Percentiles rank a stretch among this genome's conserved stretches.
phyloP scores from a whole-genome alignment of 2,888 invertebrate species.

The Quadriops clusia region DNA sequence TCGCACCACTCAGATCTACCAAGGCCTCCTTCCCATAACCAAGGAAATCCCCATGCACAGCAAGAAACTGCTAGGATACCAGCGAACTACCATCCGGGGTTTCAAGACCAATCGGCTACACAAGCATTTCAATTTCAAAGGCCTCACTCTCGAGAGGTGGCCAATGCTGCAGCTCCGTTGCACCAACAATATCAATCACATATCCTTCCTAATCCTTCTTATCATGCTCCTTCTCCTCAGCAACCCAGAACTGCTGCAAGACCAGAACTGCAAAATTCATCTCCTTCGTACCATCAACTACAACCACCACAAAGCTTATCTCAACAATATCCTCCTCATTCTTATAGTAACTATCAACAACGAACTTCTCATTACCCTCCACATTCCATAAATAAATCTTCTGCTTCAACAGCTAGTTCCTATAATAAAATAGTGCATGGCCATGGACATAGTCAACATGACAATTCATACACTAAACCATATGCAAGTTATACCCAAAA shows the following conservation, averaged over 20 bases:
- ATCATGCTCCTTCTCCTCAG: conserved; percentile 17
- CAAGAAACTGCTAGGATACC: no score
- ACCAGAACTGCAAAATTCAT: conserved; percentile 15
- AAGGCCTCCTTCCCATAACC: conserved; percentile 15
- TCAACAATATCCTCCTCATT: conserved; percentile 16
- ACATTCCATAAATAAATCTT: conserved; percentile 3
- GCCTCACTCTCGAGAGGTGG: conserved; percentile 13
- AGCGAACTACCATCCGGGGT: no score
- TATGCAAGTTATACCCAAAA: conserved; percentile 13
- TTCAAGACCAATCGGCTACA: neutral
- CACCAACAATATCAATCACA: conserved; percentile 17
- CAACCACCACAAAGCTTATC: conserved; percentile 11
- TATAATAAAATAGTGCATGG: neutral
- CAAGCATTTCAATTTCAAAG: conserved; percentile 13
- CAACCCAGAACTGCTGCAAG: conserved; percentile 13
- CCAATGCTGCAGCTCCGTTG: conserved; percentile 8
- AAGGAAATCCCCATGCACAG: conserved; percentile 9
- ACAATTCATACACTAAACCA: conserved; percentile 12
- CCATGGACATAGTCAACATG: conserved; percentile 8
- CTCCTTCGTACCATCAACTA: conserved; percentile 26
- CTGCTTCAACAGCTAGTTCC: neutral
- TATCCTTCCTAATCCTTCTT: conserved; percentile 19
- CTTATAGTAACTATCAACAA: conserved; percentile 18
- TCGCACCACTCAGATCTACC: conserved; percentile 25
- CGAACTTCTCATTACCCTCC: conserved; percentile 21